Evolutionary conservation across 2,113 vertebrate genomes (phyloP).

Genomic region (Syngnathoides biaculeatus): DNA sequence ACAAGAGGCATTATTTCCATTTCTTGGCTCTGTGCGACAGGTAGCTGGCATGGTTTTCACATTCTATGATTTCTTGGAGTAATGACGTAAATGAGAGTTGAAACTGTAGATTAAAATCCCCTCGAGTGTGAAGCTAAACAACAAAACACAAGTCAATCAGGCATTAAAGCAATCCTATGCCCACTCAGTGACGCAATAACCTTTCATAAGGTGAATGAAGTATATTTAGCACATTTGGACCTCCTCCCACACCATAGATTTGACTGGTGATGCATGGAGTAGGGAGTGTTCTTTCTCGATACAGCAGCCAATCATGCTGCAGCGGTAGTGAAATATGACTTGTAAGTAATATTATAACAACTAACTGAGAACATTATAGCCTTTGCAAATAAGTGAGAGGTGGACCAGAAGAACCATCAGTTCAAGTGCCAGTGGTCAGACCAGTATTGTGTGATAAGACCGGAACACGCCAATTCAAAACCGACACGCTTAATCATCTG

Average conservation of each 20-base stretch:
- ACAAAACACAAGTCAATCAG: too few relatives aligned
- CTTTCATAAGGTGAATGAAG: not conserved
- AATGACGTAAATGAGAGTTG: too few relatives aligned
- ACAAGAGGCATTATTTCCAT: constrained; percentile 28
- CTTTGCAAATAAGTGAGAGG: not conserved
- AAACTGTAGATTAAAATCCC: too few relatives aligned
- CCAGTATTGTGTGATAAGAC: not conserved
- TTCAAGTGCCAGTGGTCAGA: not conserved
- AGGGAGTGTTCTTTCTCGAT: too few relatives aligned
- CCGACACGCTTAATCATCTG: not conserved
- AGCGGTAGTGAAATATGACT: not conserved
- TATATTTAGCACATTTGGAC: not conserved
- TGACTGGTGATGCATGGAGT: not conserved
- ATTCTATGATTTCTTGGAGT: not conserved
- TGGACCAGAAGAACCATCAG: not conserved
- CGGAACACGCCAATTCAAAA: not conserved
- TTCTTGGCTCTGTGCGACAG: not conserved
- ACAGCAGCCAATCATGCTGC: too few relatives aligned
- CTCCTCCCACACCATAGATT: not conserved
- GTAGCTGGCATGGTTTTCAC: not conserved
- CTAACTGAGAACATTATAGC: not conserved
- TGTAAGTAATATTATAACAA: not conserved
- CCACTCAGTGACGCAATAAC: not conserved
- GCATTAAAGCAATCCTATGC: too few relatives aligned
- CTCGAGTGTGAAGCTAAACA: too few relatives aligned